A percentile compares a stretch with the other conserved stretches of the same genome.
Evolutionary conservation across 2,888 invertebrate species (phyloP).

Genomic region (Eledona agricola): DNA sequence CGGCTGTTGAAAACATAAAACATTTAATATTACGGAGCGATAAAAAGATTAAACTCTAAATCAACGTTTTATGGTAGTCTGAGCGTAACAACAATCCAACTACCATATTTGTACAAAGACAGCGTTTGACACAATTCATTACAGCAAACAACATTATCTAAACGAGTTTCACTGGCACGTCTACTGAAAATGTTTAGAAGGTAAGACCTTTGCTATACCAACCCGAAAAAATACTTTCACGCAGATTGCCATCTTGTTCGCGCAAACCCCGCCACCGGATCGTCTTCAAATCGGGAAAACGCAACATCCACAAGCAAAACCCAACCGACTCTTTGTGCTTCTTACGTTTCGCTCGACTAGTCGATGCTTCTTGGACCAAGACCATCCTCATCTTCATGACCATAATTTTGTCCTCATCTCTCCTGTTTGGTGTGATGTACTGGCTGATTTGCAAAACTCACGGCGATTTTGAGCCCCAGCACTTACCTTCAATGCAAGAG

Average conservation of each 20-base stretch:
- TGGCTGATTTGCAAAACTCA: conserved; percentile 87
- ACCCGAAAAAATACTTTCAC: background rate
- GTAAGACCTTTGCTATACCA: too few species aligned
- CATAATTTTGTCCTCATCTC: conserved; percentile 87
- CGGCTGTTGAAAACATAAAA: too few species aligned
- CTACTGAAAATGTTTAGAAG: too few species aligned
- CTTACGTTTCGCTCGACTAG: conserved; percentile 44
- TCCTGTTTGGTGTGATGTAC: conserved; percentile 85
- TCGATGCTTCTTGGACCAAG: conserved; percentile 47
- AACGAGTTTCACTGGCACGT: too few species aligned
- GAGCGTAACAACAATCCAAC: too few species aligned
- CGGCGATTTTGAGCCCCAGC: conserved; percentile 78
- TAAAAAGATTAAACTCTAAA: too few species aligned
- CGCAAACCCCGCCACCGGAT: conserved; percentile 34
- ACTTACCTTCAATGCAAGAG: conserved; percentile 60
- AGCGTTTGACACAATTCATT: too few species aligned
- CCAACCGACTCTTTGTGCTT: too few species aligned
- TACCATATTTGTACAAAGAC: too few species aligned
- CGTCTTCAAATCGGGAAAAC: conserved; percentile 46
- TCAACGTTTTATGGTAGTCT: too few species aligned
- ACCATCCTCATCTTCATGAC: conserved; percentile 78
- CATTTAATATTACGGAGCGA: too few species aligned
- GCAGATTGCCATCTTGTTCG: background rate
- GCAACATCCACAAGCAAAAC: conserved; percentile 46
- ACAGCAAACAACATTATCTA: too few species aligned